Evolutionary conservation across 2,113 vertebrate species (phyloP), one percentile per base, ranked within the genome.

Genomic region (Perca fluviatilis): DNA sequence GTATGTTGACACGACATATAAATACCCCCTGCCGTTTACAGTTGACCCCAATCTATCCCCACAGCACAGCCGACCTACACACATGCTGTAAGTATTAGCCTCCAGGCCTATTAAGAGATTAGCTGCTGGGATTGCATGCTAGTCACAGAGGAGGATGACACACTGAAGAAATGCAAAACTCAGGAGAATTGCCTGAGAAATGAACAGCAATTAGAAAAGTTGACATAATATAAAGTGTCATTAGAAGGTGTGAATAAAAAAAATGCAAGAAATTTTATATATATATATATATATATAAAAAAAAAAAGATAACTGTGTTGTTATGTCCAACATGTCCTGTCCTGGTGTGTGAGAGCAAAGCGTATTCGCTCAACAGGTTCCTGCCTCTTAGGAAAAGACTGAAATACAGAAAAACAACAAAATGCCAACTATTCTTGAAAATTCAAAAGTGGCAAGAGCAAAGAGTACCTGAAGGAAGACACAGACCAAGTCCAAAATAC

Each of bases 71-170:
- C 13, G 57, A 72, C 77, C 73, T 54, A 82, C 87, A 87, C 89
- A 86, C 83, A 88, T 82, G 75, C 85, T 81, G 8, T 23, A 83
- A 86, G 88, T 77, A 90, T 94, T 94, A 93, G 82, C 87, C 85
- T 86, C 4, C 90, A 95, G 90, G 84, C 91, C 84, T 92, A 92
- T 93, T 93, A 94, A 88, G 80, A 88, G 94, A 94, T 95, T 93
- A 94, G 58, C 69, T 75, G 75, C 51, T 72, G 54, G 27, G 87
- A 79, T 85, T 81, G 87, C 76, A 81, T 78, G 83, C 63, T 68
- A 63, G 77, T 84, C 79, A 71, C 61, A 70, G 49, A 57, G 50
- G 30, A 80, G 27, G 23, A 19, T 71, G 88, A 82, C 62, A 80
- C 53, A 77, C 66, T 70, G 57, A 49, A 50, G 8, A 11, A 40